These are phyloP conservation scores for Pseudomyrmex pallidus DNA, from an alignment of 1,140 invertebrate genomes.

Conservation along the genomic window DNA sequence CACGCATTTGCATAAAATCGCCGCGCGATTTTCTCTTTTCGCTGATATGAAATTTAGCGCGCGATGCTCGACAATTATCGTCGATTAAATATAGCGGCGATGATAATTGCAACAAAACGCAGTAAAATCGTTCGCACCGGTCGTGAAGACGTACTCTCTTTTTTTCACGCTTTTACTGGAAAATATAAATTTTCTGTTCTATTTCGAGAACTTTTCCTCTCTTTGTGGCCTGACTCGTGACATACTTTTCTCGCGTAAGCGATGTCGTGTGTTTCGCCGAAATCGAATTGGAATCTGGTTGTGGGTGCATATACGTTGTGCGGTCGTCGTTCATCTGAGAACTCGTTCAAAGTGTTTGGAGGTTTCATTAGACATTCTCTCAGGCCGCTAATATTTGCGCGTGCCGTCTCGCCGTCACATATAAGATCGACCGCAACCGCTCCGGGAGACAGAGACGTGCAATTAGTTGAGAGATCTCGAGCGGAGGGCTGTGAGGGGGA, in stretches of 20 bases:
- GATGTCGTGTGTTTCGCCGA: neutral
- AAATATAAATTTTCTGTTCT: neutral
- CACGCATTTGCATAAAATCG: slow-evolving; percentile 31
- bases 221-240: neutral
- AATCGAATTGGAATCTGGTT: neutral
- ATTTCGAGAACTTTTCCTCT: neutral
- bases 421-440: neutral
- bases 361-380: slow-evolving; percentile 21
- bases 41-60: slow-evolving; percentile 44
- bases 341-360: neutral
- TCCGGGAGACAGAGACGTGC: neutral
- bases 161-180: neutral
- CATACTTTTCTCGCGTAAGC: neutral
- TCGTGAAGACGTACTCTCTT: neutral
- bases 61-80: slow-evolving; percentile 9
- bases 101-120: too few relatives aligned
- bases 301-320: too few relatives aligned
- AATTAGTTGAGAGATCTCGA: slow-evolving; percentile 18
- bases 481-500: neutral
- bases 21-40: slow-evolving; percentile 30
- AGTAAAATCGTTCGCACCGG: neutral
- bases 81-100: too few relatives aligned
- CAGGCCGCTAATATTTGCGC: slow-evolving; percentile 10
- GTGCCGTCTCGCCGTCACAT: neutral
- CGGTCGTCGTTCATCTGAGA: neutral